These are phyloP conservation scores for Carterocephalus palaemon DNA, from an alignment of 2,888 invertebrate genomes.

Conservation along the genomic window DNA sequence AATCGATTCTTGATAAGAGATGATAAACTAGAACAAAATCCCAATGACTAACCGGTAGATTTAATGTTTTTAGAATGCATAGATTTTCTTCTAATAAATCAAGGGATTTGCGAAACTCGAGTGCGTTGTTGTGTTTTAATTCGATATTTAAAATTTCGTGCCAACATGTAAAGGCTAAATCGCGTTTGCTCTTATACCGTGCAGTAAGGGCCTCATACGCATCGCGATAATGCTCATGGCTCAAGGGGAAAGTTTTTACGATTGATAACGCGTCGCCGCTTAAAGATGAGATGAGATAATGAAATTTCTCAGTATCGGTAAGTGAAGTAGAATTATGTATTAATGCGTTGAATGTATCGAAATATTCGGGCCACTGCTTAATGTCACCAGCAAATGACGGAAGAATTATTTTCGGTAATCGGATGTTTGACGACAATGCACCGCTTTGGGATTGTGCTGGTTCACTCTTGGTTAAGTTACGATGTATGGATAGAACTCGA, in stretches of 20 bases:
- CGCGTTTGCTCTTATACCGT: constrained; percentile 10
- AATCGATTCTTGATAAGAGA: constrained; percentile 11
- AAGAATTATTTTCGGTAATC: constrained; percentile 20
- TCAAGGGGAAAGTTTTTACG: constrained; percentile 1
- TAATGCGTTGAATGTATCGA: constrained; percentile 21
- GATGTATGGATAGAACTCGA: background rate
- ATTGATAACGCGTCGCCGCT: constrained; percentile 12
- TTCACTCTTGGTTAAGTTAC: background rate
- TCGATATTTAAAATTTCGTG: constrained; percentile 14
- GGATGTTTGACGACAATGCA: background rate
- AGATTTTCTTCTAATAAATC: constrained; percentile 17
- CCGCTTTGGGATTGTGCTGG: background rate
- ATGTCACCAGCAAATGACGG: constrained; percentile 20
- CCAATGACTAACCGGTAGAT: constrained; percentile 10
- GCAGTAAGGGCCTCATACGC: background rate
- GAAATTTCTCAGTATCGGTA: constrained; percentile 18
- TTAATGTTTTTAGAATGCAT: constrained; percentile 14
- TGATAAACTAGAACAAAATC: constrained; percentile 12
- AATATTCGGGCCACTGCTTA: constrained; percentile 18
- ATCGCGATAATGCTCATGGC: background rate
- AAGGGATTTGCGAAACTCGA: constrained; percentile 14
- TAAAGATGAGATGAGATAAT: constrained; percentile 15
- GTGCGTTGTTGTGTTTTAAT: constrained; percentile 3
- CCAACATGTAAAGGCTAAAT: constrained; percentile 6
- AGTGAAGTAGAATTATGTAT: no score